Percentiles rank a stretch among this genome's conserved stretches.
phyloP scores from a whole-genome alignment of 2,888 invertebrate genomes.

The Colostygia pectinataria region DNA sequence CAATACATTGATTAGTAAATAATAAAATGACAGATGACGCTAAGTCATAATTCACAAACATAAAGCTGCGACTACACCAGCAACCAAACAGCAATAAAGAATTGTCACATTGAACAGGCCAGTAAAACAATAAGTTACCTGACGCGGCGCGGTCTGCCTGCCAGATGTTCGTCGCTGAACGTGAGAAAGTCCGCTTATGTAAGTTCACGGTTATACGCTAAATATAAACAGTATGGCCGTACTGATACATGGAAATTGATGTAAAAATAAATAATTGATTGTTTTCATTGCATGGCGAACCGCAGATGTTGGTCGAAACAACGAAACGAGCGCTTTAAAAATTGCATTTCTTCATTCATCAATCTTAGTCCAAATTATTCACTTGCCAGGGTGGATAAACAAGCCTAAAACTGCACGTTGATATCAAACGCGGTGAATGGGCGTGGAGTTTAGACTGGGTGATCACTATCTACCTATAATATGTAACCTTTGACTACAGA shows the following conservation, averaged over 20 bases:
- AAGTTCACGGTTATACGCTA: slow-evolving; percentile 11
- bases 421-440: no score
- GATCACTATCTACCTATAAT: no score
- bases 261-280: slow-evolving; percentile 12
- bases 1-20: neutral
- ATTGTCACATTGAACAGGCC: slow-evolving; percentile 30
- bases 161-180: slow-evolving; percentile 48
- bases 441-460: neutral
- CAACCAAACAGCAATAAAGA: slow-evolving; percentile 19
- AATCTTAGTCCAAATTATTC: no score
- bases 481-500: no score
- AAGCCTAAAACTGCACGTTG: no score
- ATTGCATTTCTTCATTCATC: no score
- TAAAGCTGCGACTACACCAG: slow-evolving; percentile 17
- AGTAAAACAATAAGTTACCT: slow-evolving; percentile 54
- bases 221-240: slow-evolving; percentile 18
- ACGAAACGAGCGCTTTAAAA: neutral
- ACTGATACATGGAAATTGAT: slow-evolving; percentile 15
- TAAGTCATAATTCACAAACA: slow-evolving; percentile 2
- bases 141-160: slow-evolving; percentile 38
- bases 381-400: no score
- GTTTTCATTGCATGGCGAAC: slow-evolving; percentile 8
- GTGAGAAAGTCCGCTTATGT: slow-evolving; percentile 32
- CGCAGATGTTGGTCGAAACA: slow-evolving; percentile 1
- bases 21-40: neutral